These are phyloP conservation scores for Eilema sororculum DNA, from an alignment of 2,888 invertebrate genomes.

Conservation along the genomic window DNA sequence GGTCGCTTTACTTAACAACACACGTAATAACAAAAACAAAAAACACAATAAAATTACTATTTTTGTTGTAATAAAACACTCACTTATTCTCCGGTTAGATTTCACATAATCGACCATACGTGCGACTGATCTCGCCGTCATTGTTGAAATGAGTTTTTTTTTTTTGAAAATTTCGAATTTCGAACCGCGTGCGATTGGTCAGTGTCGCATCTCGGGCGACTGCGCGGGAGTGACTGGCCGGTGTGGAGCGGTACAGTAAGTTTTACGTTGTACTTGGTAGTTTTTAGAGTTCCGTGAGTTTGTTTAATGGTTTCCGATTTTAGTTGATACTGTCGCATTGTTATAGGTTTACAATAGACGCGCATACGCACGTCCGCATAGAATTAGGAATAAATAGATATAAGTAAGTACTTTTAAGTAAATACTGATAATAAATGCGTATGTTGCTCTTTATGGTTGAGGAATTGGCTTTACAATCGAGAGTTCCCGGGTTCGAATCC, in stretches of 20 bases:
- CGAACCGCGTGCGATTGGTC: conserved; percentile 36
- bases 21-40: conserved; percentile 21
- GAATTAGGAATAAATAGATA: neutral
- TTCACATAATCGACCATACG: conserved; percentile 65
- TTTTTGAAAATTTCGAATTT: conserved; percentile 49
- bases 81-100: conserved; percentile 66
- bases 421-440: neutral
- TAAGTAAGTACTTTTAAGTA: neutral
- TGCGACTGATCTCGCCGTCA: conserved; percentile 60
- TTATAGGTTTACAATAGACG: neutral
- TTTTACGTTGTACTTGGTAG: conserved; percentile 49
- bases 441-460: no score
- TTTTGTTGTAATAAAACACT: conserved; percentile 52
- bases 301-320: neutral
- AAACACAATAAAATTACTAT: neutral
- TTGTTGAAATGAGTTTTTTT: conserved; percentile 47
- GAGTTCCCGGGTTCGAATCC: no score
- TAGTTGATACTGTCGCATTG: neutral
- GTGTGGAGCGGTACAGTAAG: conserved; percentile 47
- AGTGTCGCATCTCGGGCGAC: conserved; percentile 65
- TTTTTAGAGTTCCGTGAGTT: conserved; percentile 51
- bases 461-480: no score
- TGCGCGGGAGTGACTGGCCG: conserved; percentile 70
- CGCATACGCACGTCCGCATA: neutral
- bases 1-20: conserved; percentile 35